Evolutionary conservation across 2,888 invertebrate genomes (phyloP).

Genomic region (Mechanitis mazaeus): DNA sequence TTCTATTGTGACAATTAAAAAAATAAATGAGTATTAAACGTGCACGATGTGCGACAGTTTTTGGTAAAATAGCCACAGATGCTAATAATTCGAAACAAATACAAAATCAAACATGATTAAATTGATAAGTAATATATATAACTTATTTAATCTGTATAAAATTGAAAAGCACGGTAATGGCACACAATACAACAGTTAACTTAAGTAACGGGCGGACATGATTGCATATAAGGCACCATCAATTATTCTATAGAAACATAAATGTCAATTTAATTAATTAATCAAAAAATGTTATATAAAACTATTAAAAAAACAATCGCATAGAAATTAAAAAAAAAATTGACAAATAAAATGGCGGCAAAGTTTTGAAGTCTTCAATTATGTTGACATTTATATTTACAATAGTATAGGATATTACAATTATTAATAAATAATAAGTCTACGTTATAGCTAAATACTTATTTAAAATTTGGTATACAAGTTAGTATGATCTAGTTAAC

Average conservation of each 20-base stretch:
- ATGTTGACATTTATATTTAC: slow-evolving; percentile 11
- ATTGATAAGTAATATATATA: too few relatives aligned
- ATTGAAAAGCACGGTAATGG: slow-evolving; percentile 23
- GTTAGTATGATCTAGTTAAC: slow-evolving; percentile 56
- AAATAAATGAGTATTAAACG: slow-evolving; percentile 39
- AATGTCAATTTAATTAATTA: too few relatives aligned
- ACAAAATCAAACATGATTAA: too few relatives aligned
- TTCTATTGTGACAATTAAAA: slow-evolving; percentile 32
- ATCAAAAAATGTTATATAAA: too few relatives aligned
- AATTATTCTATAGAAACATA: slow-evolving; percentile 28
- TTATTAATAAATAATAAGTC: neutral
- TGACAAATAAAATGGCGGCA: too few relatives aligned
- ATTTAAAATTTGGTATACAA: slow-evolving; percentile 61
- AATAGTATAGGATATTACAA: neutral
- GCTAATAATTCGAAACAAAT: too few relatives aligned
- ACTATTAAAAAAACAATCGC: too few relatives aligned
- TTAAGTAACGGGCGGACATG: slow-evolving; percentile 55
- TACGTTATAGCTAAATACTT: slow-evolving; percentile 7
- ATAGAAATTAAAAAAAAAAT: too few relatives aligned
- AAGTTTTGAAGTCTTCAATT: too few relatives aligned
- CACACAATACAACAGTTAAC: slow-evolving; percentile 28
- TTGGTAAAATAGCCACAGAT: too few relatives aligned
- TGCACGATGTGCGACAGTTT: too few relatives aligned
- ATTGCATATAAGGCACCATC: slow-evolving; percentile 69
- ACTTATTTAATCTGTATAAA: too few relatives aligned